Percentiles rank a stretch among this genome's conserved stretches.
Conservation (phyloP, 2,113 vertebrate genomes). For the Phylloscopus trochiloides region DNA sequence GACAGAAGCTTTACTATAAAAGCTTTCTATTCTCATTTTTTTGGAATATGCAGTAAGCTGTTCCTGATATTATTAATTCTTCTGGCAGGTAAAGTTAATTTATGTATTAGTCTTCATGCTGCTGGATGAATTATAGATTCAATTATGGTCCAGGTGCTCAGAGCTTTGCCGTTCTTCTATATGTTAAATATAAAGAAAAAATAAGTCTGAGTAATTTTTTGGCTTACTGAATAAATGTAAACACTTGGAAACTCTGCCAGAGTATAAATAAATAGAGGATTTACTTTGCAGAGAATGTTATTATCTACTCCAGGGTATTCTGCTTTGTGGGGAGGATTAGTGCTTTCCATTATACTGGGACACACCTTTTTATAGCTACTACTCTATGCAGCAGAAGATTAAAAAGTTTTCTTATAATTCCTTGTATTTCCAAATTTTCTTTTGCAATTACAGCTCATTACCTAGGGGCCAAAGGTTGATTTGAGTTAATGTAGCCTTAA, state of each 20-base stretch:
- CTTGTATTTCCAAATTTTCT: constrained; percentile 2
- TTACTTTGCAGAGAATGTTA: neutral
- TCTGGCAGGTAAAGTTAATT: constrained; percentile 27
- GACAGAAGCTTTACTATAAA: neutral
- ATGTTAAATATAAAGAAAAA: constrained; percentile 25
- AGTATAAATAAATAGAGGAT: constrained; percentile 39
- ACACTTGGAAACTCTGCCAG: neutral
- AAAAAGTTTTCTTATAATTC: neutral
- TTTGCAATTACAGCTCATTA: neutral
- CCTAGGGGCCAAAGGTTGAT: neutral
- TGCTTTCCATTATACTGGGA: neutral
- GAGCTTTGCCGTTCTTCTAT: constrained; percentile 13
- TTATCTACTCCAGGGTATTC: constrained; percentile 3
- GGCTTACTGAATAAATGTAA: constrained; percentile 24
- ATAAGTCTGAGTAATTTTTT: constrained; percentile 36
- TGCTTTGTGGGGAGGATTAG: neutral
- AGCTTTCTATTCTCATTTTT: neutral
- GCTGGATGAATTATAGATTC: constrained; percentile 44
- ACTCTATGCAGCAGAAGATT: neutral
- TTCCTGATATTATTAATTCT: constrained; percentile 1
- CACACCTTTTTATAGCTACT: neutral
- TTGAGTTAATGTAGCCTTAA: neutral
- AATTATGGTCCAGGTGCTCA: constrained; percentile 41
- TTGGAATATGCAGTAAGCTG: neutral
- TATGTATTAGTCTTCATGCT: constrained; percentile 9